Evolutionary conservation across 2,888 invertebrate species (phyloP).

Genomic region (Caenorhabditis sulstoni): DNA sequence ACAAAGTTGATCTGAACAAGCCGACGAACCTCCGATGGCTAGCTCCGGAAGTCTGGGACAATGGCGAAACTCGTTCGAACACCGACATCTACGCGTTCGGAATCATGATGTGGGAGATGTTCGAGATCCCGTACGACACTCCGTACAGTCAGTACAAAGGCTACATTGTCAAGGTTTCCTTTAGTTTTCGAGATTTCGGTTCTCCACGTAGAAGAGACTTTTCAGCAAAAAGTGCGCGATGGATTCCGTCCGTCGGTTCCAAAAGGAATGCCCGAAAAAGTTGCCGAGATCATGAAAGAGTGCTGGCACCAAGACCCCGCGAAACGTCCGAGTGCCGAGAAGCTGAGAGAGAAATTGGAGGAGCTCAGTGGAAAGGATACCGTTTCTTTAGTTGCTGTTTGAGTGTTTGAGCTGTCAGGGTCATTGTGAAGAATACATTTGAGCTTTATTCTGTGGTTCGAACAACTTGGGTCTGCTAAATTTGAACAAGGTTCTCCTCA

Average conservation of each 20-base stretch:
- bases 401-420: too few relatives aligned
- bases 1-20: conserved; percentile 72
- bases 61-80: conserved; percentile 73
- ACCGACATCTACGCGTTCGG: conserved; percentile 77
- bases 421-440: too few relatives aligned
- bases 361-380: conserved; percentile 11
- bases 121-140: conserved; percentile 71
- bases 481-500: too few relatives aligned
- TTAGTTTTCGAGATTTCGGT: too few relatives aligned
- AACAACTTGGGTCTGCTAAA: too few relatives aligned
- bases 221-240: conserved; percentile 68
- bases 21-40: conserved; percentile 76
- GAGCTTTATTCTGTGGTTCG: too few relatives aligned
- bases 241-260: conserved; percentile 71
- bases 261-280: conserved; percentile 66
- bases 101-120: conserved; percentile 74
- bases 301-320: conserved; percentile 69
- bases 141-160: conserved; percentile 74
- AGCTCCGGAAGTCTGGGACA: conserved; percentile 76
- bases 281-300: conserved; percentile 65
- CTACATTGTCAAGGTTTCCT: conserved; percentile 66
- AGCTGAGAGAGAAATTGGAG: conserved; percentile 64
- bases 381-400: too few relatives aligned
- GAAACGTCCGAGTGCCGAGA: conserved; percentile 67
- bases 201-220: not conserved